Percentiles rank a stretch among this genome's conserved stretches.
Conservation (phyloP, 2,888 invertebrate genomes). For the Onthophagus sagittarius region DNA sequence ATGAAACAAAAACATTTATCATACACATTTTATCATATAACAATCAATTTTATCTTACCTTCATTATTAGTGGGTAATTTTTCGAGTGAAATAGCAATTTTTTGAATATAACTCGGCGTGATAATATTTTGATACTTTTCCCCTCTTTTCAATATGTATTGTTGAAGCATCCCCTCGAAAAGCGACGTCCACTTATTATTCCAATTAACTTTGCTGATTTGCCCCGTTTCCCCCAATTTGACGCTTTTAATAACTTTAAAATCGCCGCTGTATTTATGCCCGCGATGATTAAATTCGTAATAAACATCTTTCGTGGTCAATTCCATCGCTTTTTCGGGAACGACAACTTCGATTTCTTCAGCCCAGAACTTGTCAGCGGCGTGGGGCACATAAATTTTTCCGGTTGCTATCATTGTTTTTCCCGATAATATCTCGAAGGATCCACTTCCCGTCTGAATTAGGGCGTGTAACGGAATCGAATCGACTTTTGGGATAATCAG, state of each 20-base stretch:
- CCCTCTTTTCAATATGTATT: conserved; percentile 59
- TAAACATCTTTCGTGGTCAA: conserved; percentile 64
- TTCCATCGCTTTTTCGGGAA: conserved; percentile 49
- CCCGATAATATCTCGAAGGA: conserved; percentile 49
- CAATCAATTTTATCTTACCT: too few species aligned
- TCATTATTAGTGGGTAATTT: conserved; percentile 35
- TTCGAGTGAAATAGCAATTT: conserved; percentile 47
- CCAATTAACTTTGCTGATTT: conserved; percentile 8
- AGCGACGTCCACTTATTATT: conserved; percentile 76
- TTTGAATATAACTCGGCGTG: conserved; percentile 62
- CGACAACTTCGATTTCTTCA: conserved; percentile 47
- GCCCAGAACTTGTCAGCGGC: conserved; percentile 56
- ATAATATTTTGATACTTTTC: conserved; percentile 65
- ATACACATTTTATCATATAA: neutral
- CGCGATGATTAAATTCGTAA: conserved; percentile 66
- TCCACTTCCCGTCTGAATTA: conserved; percentile 47
- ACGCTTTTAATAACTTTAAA: conserved; percentile 41
- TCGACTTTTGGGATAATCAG: conserved; percentile 41
- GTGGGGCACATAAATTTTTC: conserved; percentile 59
- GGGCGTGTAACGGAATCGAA: conserved; percentile 45
- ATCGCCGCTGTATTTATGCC: conserved; percentile 53
- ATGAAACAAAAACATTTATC: too few species aligned
- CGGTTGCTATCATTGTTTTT: conserved; percentile 66
- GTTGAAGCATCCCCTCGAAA: conserved; percentile 86
- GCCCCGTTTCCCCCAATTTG: conserved; percentile 36